Evolutionary conservation across 1,140 invertebrate genomes (phyloP).

Genomic region (Doryteuthis pealeii): DNA sequence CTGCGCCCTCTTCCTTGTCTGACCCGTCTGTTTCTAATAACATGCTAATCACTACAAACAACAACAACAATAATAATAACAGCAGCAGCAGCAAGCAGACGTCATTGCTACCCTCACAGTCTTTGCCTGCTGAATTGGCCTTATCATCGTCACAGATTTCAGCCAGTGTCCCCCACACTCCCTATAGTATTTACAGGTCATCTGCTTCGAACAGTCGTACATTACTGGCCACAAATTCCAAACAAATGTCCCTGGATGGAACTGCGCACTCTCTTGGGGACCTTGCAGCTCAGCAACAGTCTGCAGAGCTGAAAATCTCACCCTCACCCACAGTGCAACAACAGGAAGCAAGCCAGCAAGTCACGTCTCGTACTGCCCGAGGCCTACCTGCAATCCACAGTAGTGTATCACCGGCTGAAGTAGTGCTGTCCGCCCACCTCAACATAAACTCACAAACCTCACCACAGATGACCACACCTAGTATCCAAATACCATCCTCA

Average conservation of each 20-base stretch:
- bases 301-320: background rate
- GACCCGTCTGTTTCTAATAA: background rate
- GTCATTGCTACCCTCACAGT: background rate
- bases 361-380: background rate
- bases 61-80: background rate
- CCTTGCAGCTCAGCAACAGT: background rate
- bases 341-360: background rate
- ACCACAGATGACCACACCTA: constrained; percentile 2
- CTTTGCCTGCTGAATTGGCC: constrained; percentile 1
- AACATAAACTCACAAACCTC: background rate
- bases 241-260: background rate
- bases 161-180: background rate
- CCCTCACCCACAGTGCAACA: background rate
- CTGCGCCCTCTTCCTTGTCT: background rate
- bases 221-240: background rate
- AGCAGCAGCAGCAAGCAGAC: background rate
- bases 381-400: background rate
- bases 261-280: background rate
- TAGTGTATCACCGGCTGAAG: background rate
- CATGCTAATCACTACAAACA: no score
- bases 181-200: background rate
- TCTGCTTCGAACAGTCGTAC: background rate
- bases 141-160: background rate
- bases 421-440: background rate
- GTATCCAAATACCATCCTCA: constrained; percentile 10